Percentiles rank a stretch among this genome's conserved stretches.
phyloP scores from a whole-genome alignment of 92 coral and sea anemone species.

The Phymanthus crucifer region DNA sequence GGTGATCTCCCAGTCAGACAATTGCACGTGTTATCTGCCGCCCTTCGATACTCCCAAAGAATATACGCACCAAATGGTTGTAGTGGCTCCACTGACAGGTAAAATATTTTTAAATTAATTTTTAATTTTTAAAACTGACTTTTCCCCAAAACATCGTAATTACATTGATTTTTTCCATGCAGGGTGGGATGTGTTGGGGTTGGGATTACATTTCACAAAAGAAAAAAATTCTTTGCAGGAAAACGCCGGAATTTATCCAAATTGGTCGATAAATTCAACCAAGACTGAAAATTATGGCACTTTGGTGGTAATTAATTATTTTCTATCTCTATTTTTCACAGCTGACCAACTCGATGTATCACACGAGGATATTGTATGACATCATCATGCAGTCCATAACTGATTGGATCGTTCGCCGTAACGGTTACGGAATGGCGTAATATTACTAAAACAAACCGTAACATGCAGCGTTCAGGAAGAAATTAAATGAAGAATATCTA shows the following conservation, averaged over 20 bases:
- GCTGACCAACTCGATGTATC: slow-evolving; percentile 79
- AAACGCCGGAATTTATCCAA: too few relatives aligned
- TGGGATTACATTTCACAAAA: too few relatives aligned
- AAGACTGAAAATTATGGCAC: too few relatives aligned
- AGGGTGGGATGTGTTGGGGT: too few relatives aligned
- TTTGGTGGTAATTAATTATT: background rate
- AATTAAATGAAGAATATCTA: too few relatives aligned
- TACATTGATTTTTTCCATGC: too few relatives aligned
- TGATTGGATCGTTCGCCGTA: background rate
- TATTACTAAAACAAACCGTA: background rate
- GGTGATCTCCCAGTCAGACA: slow-evolving; percentile 27
- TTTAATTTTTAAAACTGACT: too few relatives aligned
- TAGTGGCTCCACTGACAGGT: slow-evolving; percentile 86
- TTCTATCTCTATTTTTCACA: slow-evolving; percentile 21
- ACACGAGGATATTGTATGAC: slow-evolving; percentile 82
- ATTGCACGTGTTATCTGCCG: slow-evolving; percentile 41
- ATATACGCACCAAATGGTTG: slow-evolving; percentile 82
- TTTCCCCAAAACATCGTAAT: too few relatives aligned
- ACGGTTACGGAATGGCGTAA: background rate
- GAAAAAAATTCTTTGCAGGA: too few relatives aligned
- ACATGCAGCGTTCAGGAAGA: background rate
- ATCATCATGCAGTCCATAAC: background rate
- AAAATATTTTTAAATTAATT: background rate
- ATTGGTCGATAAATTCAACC: too few relatives aligned
- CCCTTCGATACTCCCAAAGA: slow-evolving; percentile 56